phyloP scores from a whole-genome alignment of 2,113 vertebrate genomes.

The Okapia johnstoni region DNA sequence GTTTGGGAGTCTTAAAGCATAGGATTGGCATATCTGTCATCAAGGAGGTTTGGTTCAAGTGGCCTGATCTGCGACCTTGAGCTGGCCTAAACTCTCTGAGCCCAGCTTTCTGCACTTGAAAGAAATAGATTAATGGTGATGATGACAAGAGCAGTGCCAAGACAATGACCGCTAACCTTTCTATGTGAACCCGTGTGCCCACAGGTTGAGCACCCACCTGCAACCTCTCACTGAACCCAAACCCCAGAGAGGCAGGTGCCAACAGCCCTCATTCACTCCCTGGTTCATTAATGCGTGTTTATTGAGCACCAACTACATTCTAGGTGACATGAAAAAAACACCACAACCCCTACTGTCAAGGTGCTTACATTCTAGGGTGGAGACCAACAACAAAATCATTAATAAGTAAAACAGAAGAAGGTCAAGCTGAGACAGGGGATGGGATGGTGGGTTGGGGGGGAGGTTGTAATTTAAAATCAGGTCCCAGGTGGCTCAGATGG shows the following conservation, averaged over 20 bases:
- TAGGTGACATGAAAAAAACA: background rate
- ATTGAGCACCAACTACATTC: background rate
- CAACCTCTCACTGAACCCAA: background rate
- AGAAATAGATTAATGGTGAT: background rate
- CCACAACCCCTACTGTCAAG: background rate
- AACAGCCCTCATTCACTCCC: background rate
- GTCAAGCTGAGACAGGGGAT: background rate
- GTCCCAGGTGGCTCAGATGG: background rate
- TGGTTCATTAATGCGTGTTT: background rate
- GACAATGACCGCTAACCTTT: background rate
- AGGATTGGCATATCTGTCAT: background rate
- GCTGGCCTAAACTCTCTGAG: background rate
- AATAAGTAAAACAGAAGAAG: background rate
- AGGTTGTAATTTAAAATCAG: background rate
- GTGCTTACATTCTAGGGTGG: background rate
- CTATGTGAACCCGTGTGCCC: fast-evolving
- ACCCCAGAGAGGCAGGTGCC: background rate
- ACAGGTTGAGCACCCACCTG: fast-evolving
- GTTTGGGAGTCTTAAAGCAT: background rate
- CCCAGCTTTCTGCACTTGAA: background rate
- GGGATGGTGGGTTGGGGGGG: fast-evolving
- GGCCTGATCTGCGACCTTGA: background rate
- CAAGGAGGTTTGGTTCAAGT: background rate
- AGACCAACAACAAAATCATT: background rate
- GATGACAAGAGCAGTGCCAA: background rate